These are phyloP conservation scores for Pollicipes pollicipes DNA, from an alignment of 1,140 invertebrate species.

Conservation along the genomic window DNA sequence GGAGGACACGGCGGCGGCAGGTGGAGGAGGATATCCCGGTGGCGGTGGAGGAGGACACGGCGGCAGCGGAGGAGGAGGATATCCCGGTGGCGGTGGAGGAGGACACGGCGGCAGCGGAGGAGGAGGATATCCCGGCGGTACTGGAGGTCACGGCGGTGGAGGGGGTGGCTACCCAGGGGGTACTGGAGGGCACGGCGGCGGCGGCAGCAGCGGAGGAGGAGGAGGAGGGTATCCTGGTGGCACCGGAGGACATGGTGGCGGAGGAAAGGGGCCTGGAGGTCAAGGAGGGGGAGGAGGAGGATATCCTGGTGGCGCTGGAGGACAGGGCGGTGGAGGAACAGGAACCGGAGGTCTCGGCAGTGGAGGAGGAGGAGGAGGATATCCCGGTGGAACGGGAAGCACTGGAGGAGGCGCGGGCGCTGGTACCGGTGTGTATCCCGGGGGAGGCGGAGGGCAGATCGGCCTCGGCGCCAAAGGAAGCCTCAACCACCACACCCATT, in stretches of 20 bases:
- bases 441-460: not conserved
- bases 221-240: not conserved
- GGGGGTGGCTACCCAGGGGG: not conserved
- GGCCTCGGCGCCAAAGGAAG: not conserved
- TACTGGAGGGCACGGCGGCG: not conserved
- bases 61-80: too few relatives aligned
- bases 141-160: not conserved
- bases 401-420: not conserved
- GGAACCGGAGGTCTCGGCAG: not conserved
- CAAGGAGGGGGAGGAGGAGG: too few relatives aligned
- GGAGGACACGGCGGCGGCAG: too few relatives aligned
- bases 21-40: too few relatives aligned
- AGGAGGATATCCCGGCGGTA: not conserved
- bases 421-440: not conserved
- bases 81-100: too few relatives aligned
- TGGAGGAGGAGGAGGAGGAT: not conserved
- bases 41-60: too few relatives aligned
- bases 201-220: not conserved
- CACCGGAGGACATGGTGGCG: not conserved
- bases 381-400: not conserved
- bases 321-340: too few relatives aligned
- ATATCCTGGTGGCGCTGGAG: too few relatives aligned
- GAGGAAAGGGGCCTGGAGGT: too few relatives aligned
- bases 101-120: not conserved
- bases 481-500: not conserved